Evolutionary conservation across 2,888 invertebrate species (phyloP).

Genomic region (Drosophila differens): DNA sequence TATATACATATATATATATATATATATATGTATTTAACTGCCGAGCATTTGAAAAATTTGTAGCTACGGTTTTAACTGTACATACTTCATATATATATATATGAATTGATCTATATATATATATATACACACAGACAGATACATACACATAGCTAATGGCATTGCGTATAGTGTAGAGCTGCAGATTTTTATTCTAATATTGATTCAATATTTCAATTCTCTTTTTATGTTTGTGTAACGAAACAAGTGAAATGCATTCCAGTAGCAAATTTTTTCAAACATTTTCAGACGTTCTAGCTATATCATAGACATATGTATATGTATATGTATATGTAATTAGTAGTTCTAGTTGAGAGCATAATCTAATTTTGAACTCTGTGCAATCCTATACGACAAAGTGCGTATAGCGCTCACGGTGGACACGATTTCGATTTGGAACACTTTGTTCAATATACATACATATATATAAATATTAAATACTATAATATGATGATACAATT

Average conservation of each 20-base stretch:
- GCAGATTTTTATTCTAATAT: constrained; percentile 20
- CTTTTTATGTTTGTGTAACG: constrained; percentile 10
- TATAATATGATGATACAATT: constrained; percentile 37
- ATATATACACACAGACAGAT: constrained; percentile 13
- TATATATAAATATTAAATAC: constrained; percentile 29
- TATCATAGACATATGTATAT: constrained; percentile 14
- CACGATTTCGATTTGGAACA: constrained; percentile 35
- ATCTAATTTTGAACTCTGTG: constrained; percentile 43
- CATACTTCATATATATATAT: constrained; percentile 10
- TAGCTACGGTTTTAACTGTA: constrained; percentile 26
- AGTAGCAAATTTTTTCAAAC: constrained; percentile 69
- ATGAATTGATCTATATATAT: background rate
- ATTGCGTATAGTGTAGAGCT: constrained; percentile 8
- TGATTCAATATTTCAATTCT: constrained; percentile 26
- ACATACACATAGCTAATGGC: constrained; percentile 13
- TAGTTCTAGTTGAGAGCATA: constrained; percentile 40
- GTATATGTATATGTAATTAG: constrained; percentile 26
- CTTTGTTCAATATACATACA: constrained; percentile 36
- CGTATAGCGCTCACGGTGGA: constrained; percentile 37
- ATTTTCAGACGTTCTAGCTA: constrained; percentile 53
- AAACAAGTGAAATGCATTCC: constrained; percentile 67
- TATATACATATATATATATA: constrained; percentile 15
- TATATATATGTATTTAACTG: constrained; percentile 16
- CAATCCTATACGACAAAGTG: constrained; percentile 39
- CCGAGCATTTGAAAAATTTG: constrained; percentile 22